Percentiles rank a stretch among this genome's conserved stretches.
These are phyloP conservation scores for Meteorus cinctellus DNA, from an alignment of 2,888 invertebrate species.

Conservation along the genomic window DNA sequence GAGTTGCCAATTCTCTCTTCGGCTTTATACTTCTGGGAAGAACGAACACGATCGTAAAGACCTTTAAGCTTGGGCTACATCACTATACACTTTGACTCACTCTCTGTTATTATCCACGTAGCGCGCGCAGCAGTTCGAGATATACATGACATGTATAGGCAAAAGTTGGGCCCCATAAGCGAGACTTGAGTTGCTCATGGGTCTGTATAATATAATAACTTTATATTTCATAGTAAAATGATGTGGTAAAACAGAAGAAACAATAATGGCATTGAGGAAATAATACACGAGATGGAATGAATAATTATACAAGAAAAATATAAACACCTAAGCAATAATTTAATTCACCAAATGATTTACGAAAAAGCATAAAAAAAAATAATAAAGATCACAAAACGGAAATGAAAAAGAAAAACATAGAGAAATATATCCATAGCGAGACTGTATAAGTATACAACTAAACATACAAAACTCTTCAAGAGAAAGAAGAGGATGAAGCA, in stretches of 20 bases:
- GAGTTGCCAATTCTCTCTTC: constrained; percentile 36
- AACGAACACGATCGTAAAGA: constrained; percentile 72
- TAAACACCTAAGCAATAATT: too few relatives aligned
- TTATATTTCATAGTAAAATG: background rate
- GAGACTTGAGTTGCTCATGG: constrained; percentile 3
- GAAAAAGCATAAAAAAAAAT: too few relatives aligned
- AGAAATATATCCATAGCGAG: background rate
- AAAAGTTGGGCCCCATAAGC: background rate
- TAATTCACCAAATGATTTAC: too few relatives aligned
- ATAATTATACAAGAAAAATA: background rate
- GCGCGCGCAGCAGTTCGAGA: constrained; percentile 41
- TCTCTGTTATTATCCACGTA: constrained; percentile 70
- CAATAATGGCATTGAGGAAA: constrained; percentile 3
- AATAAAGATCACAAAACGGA: too few relatives aligned
- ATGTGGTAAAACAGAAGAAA: background rate
- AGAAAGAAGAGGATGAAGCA: constrained; percentile 39
- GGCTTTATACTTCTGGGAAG: constrained; percentile 73
- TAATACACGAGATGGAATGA: background rate
- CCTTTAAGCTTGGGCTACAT: constrained; percentile 61
- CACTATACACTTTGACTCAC: constrained; percentile 44
- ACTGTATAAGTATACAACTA: background rate
- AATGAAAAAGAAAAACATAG: background rate
- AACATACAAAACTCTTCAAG: background rate
- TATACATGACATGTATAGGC: constrained; percentile 20
- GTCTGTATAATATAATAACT: constrained; percentile 1